Percentiles rank a stretch among this genome's conserved stretches.
phyloP scores from a whole-genome alignment of 1,140 invertebrate species.

The Chironomus tepperi region DNA sequence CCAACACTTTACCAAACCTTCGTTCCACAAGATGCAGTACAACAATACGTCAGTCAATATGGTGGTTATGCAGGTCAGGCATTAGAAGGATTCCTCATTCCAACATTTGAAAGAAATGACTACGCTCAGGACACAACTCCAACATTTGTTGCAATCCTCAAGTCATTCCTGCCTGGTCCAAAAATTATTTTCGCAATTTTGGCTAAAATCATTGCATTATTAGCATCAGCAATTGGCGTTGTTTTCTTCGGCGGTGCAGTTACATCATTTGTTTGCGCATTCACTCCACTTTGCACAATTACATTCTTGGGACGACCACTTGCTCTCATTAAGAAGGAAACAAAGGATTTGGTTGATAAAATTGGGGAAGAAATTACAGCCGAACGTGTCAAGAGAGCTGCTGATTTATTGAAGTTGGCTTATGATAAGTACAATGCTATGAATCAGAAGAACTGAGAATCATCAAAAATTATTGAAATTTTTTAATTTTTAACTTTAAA shows the following conservation, averaged over 20 bases:
- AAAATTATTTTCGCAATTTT: constrained; percentile 11
- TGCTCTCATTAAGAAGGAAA: constrained; percentile 30
- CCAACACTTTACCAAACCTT: constrained; percentile 33
- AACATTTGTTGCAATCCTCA: background rate
- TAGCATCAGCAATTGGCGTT: constrained; percentile 42
- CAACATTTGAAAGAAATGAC: background rate
- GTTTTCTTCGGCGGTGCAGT: constrained; percentile 48
- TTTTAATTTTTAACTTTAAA: background rate
- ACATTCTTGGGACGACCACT: constrained; percentile 45
- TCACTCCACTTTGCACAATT: constrained; percentile 56
- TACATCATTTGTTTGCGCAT: constrained; percentile 50
- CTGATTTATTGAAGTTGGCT: constrained; percentile 51
- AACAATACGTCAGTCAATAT: constrained; percentile 37
- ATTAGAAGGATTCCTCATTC: background rate
- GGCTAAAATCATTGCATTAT: background rate
- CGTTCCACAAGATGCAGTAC: constrained; percentile 35
- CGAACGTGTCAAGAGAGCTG: constrained; percentile 48
- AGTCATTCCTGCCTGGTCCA: background rate
- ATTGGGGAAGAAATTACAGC: constrained; percentile 37
- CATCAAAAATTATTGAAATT: background rate
- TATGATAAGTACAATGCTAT: constrained; percentile 50
- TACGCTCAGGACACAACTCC: background rate
- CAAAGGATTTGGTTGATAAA: constrained; percentile 33
- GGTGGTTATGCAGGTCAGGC: constrained; percentile 28
- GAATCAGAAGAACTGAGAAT: background rate